These are phyloP conservation scores for Cepaea hortensis DNA, from an alignment of 2,888 invertebrate species.

Conservation along the genomic window DNA sequence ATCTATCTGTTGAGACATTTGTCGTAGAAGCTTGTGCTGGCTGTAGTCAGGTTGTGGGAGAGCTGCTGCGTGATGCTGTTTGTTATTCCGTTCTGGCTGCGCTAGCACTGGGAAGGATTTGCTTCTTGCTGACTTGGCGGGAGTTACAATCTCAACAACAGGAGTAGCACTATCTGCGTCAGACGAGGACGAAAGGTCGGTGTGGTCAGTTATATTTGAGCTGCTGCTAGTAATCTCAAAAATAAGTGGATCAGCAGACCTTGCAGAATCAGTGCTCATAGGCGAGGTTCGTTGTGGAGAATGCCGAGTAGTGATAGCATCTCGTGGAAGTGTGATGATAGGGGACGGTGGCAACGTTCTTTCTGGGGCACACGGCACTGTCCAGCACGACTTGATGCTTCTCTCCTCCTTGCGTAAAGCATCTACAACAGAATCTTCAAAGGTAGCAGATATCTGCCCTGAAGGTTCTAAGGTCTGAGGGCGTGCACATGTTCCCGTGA, in stretches of 20 bases:
- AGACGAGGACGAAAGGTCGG: neutral
- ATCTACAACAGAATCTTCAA: neutral
- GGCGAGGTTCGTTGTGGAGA: neutral
- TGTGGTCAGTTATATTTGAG: no score
- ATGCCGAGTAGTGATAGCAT: neutral
- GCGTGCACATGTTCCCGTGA: neutral
- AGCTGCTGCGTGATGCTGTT: no score
- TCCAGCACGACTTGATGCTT: neutral
- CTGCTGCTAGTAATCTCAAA: no score
- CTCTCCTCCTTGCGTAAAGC: neutral
- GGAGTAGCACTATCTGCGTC: neutral
- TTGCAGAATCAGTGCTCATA: no score
- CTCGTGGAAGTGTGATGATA: neutral
- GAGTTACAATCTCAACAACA: neutral
- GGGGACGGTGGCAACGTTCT: slow-evolving; percentile 18
- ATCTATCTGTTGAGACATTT: neutral
- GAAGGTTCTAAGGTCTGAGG: neutral
- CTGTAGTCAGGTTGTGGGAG: neutral
- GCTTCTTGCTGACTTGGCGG: neutral
- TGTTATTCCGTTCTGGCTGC: neutral
- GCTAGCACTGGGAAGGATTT: neutral
- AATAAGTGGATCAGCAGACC: no score
- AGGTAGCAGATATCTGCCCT: neutral
- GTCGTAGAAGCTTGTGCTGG: neutral
- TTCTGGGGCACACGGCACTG: slow-evolving; percentile 9